phyloP scores from a whole-genome alignment of 2,888 invertebrate species.

The Cephus spinipes region DNA sequence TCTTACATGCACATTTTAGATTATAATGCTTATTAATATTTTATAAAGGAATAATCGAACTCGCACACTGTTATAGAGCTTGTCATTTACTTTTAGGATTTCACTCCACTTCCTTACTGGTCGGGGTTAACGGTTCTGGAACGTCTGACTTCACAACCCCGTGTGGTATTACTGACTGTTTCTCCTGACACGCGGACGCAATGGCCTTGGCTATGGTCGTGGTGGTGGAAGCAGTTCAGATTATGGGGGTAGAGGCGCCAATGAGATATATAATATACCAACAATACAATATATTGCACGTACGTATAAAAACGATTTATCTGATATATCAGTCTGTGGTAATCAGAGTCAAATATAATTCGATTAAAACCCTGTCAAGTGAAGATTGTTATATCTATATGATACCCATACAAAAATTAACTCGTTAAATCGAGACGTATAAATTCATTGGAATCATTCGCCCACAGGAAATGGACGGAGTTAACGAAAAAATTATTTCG shows the following conservation, averaged over 20 bases:
- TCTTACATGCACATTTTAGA: background rate
- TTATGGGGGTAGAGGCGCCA: conserved; percentile 27
- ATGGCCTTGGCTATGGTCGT: conserved; percentile 39
- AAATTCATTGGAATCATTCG: background rate
- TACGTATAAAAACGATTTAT: background rate
- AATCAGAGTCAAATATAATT: background rate
- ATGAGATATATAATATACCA: background rate
- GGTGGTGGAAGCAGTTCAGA: conserved; percentile 21
- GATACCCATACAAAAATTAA: background rate
- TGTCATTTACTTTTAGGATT: background rate
- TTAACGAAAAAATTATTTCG: background rate
- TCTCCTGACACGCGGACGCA: conserved; percentile 45
- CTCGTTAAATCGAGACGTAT: background rate
- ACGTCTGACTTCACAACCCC: conserved; percentile 55
- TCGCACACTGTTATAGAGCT: background rate
- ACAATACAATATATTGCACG: background rate
- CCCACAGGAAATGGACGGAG: background rate
- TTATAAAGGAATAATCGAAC: background rate
- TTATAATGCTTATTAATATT: background rate
- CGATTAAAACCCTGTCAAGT: background rate
- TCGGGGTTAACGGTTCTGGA: conserved; percentile 30
- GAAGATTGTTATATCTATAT: background rate
- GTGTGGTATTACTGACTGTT: conserved; percentile 53
- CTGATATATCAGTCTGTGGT: background rate
- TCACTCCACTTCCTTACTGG: background rate